Evolutionary conservation across 2,797 vertebrate species (phyloP), one percentile per base, ranked within the genome.

Genomic region (Sebastes hubbsi): DNA sequence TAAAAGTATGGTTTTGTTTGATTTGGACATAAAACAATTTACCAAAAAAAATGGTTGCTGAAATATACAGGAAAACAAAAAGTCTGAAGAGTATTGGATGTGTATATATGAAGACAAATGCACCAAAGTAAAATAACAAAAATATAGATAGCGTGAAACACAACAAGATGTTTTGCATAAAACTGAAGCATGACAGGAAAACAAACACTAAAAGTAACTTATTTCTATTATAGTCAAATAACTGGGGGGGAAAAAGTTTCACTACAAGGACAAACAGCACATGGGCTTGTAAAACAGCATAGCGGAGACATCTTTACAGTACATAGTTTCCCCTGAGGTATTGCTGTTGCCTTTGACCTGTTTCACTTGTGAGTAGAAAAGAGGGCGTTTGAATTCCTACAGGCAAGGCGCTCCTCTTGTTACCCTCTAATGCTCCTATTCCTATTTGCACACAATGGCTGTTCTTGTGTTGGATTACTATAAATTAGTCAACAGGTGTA

Each of bases 281-380:
- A 56, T 63, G 46, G 55, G 30, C 49, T 80, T 10, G 49, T 87
- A 54, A 61, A 61, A 66, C 72, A 75, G 30, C 55, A 56, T 3
- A 49, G 42, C 63, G 18, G 59, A 77, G 60, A 70, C 72, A 62
- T 75, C 65, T 87, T 81, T 81, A 72, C 82, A 82, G 6, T 81
- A 72, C 82, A 82, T 6, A 59, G 52, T 74, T 77, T 81, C 27
- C 78, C 67, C 72, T 60, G 6, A 67, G 82, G 88, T 77, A 77
- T 20, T 20, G 42, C 79, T 88, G 84, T 90, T 90, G 80, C 77
- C 56, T 81, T 83, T 87, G 87, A 90, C 90, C 88, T 63, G 76
- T 86, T 91, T 91, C 70, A 89, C 78, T 84, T 88, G 78, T 60
- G 69, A 78, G 66, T 42, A 92, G 83, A 92, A 92, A 93, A 38